Conservation (phyloP, 2,888 invertebrate genomes). For the Machimus atricapillus region DNA sequence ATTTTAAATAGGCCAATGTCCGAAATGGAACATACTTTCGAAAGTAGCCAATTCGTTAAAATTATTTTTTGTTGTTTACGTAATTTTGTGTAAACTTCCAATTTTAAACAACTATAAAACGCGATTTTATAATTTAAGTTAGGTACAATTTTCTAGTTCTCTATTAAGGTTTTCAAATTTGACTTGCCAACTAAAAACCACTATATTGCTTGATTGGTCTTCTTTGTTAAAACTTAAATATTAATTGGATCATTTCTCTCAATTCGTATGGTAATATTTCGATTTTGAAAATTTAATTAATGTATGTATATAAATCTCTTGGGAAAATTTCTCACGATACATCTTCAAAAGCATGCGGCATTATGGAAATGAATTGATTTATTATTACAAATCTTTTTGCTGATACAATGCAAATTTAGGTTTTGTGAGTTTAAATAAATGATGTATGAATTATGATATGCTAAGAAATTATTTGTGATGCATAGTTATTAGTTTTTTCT, state of each 20-base stretch:
- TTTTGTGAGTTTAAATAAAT: background rate
- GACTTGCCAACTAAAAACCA: background rate
- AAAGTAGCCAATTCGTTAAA: background rate
- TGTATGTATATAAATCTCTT: background rate
- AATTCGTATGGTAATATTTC: background rate
- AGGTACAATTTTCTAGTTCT: background rate
- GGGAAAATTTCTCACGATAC: background rate
- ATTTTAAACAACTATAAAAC: background rate
- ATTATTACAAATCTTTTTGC: background rate
- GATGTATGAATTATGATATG: background rate
- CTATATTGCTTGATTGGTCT: background rate
- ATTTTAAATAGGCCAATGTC: background rate
- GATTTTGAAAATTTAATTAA: background rate
- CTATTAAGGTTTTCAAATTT: background rate
- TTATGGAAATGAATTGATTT: background rate
- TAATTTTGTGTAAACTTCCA: background rate
- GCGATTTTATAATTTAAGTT: background rate
- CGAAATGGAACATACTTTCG: background rate
- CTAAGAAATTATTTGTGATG: background rate
- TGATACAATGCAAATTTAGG: background rate
- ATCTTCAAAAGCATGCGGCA: background rate
- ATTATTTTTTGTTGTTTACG: background rate
- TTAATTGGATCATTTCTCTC: background rate
- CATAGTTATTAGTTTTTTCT: background rate
- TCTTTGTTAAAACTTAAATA: background rate